These are phyloP conservation scores for Aptenodytes forsteri DNA, from an alignment of 2,113 vertebrate genomes.

Conservation along the genomic window DNA sequence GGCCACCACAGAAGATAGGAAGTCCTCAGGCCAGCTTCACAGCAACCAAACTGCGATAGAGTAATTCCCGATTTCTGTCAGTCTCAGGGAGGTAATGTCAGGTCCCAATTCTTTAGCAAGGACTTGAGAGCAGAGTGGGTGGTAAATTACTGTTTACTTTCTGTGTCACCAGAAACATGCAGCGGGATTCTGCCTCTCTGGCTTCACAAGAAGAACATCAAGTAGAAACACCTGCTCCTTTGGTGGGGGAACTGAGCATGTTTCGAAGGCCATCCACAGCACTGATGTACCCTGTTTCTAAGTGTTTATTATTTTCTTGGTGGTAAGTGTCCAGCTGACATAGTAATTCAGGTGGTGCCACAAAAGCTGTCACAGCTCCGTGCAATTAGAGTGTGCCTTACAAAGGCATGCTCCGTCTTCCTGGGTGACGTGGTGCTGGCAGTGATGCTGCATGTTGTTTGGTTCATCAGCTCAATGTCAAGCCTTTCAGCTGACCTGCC, in stretches of 20 bases:
- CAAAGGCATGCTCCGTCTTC: neutral
- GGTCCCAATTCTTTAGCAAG: neutral
- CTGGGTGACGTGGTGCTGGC: neutral
- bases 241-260: rapidly evolving
- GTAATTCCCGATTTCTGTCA: neutral
- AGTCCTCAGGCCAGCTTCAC: neutral
- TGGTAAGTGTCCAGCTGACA: constrained; percentile 9
- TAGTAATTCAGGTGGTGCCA: neutral
- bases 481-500: neutral
- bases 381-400: neutral
- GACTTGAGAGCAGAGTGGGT: neutral
- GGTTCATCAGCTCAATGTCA: neutral
- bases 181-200: neutral
- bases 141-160: constrained; percentile 9
- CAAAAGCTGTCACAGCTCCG: neutral
- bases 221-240: neutral
- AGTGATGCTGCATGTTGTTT: neutral
- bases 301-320: neutral
- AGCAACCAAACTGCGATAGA: neutral
- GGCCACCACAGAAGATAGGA: neutral
- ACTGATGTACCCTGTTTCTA: neutral
- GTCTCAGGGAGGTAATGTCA: neutral
- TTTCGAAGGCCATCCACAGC: neutral
- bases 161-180: neutral
- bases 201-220: neutral